A percentile compares a stretch with the other conserved stretches of the same genome.
Conservation (phyloP, 1,140 invertebrate genomes). For the Daktulosphaira vitifoliae region DNA sequence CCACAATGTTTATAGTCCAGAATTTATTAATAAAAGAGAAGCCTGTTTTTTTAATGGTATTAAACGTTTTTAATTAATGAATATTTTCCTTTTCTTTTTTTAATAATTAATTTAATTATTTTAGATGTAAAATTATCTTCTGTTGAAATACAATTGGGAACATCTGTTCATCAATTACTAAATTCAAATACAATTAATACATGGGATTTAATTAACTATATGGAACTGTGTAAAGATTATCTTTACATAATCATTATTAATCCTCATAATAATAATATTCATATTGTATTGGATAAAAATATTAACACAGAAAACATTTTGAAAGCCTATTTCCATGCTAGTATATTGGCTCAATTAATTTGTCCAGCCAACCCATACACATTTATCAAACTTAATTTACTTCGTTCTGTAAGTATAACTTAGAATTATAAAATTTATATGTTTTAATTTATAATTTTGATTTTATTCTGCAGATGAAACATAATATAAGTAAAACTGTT, state of each 20-base stretch:
- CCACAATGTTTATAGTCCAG: slow-evolving; percentile 20
- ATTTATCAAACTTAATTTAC: slow-evolving; percentile 7
- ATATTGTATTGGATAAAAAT: slow-evolving; percentile 45
- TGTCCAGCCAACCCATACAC: background rate
- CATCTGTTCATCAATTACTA: slow-evolving; percentile 5
- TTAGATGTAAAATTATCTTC: slow-evolving; percentile 22
- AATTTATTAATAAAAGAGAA: slow-evolving; percentile 26
- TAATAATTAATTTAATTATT: slow-evolving; percentile 1
- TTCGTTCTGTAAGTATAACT: slow-evolving; percentile 21
- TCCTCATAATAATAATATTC: slow-evolving; percentile 54
- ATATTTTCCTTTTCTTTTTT: background rate
- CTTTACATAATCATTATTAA: slow-evolving; percentile 68
- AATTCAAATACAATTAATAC: background rate
- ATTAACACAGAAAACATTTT: slow-evolving; percentile 44
- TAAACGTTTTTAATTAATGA: background rate
- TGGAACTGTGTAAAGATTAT: slow-evolving; percentile 49
- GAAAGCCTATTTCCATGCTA: slow-evolving; percentile 49
- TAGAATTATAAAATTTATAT: too few relatives aligned
- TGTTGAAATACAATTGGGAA: slow-evolving; percentile 20
- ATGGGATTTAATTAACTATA: slow-evolving; percentile 22
- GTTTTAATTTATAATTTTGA: too few relatives aligned
- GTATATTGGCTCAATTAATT: slow-evolving; percentile 42
- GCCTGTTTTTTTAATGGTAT: slow-evolving; percentile 19
- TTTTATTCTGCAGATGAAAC: slow-evolving; percentile 1
- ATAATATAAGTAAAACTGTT: background rate